These are phyloP conservation scores for Heterodera filipjevi DNA, from an alignment of 2,888 invertebrate genomes.

Conservation along the genomic window DNA sequence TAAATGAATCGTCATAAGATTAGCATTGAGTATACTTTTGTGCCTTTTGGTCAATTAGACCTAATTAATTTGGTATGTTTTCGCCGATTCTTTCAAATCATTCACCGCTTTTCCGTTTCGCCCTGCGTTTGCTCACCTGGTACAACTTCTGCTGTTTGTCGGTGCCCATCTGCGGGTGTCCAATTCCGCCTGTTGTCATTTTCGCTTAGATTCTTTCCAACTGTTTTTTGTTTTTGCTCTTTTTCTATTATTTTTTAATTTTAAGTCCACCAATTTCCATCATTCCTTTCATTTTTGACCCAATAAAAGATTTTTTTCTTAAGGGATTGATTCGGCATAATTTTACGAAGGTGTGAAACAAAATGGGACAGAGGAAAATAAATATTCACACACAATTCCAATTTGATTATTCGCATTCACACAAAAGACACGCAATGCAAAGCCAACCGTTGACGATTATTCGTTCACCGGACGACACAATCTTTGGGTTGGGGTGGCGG, in stretches of 20 bases:
- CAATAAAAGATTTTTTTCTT: too few species aligned
- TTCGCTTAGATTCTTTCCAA: not conserved
- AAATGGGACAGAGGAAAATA: too few species aligned
- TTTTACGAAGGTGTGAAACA: too few species aligned
- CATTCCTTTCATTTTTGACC: too few species aligned
- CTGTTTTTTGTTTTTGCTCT: not conserved
- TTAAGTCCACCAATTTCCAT: not conserved
- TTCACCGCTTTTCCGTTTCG: too few species aligned
- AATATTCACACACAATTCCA: not conserved
- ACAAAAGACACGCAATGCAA: not conserved
- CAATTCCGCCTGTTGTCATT: conserved; percentile 3
- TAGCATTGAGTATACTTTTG: not conserved
- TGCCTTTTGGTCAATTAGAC: not conserved
- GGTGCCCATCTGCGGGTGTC: conserved; percentile 12
- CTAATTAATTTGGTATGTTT: not conserved
- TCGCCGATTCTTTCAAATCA: too few species aligned
- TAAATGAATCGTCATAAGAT: conserved; percentile 70
- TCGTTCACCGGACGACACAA: not conserved
- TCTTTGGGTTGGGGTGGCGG: not conserved
- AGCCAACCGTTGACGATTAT: not conserved
- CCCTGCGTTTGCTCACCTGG: conserved; percentile 19
- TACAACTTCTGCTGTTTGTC: conserved; percentile 35
- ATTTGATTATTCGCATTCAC: not conserved
- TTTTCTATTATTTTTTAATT: not conserved
- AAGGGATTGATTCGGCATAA: too few species aligned